Evolutionary conservation across 2,888 invertebrate species (phyloP).

Genomic region (Octonoba sinensis): DNA sequence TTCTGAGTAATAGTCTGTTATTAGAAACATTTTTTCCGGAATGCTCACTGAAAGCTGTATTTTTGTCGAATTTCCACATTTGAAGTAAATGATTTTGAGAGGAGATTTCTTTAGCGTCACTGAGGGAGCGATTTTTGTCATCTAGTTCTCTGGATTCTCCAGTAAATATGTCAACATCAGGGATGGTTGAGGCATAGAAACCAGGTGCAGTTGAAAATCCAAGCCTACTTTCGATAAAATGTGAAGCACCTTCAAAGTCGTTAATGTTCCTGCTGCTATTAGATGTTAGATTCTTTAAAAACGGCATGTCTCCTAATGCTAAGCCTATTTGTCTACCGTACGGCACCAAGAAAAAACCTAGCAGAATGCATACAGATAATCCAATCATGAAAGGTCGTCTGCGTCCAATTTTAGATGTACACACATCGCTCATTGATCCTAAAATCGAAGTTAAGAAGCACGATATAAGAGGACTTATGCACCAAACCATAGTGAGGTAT

Average conservation of each 20-base stretch:
- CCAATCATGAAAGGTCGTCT: constrained; percentile 91
- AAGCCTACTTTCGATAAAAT: too few relatives aligned
- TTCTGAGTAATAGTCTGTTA: constrained; percentile 79
- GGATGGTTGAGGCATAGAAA: too few relatives aligned
- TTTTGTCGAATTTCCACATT: too few relatives aligned
- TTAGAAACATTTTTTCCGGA: background rate
- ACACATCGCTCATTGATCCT: constrained; percentile 92
- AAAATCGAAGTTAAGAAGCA: constrained; percentile 93
- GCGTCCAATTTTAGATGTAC: constrained; percentile 83
- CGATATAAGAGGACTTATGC: constrained; percentile 90
- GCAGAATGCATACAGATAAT: constrained; percentile 87
- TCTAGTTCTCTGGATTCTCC: too few relatives aligned
- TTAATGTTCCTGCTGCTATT: too few relatives aligned
- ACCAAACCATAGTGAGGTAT: constrained; percentile 96
- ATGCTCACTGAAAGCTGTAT: too few relatives aligned
- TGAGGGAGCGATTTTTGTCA: too few relatives aligned
- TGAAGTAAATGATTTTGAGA: too few relatives aligned
- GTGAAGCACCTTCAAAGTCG: too few relatives aligned
- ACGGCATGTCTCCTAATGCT: constrained; percentile 79
- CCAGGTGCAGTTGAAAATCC: too few relatives aligned
- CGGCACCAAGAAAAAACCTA: constrained; percentile 90
- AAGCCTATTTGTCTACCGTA: constrained; percentile 90
- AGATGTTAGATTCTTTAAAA: constrained; percentile 25
- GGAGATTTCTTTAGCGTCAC: constrained; percentile 69
- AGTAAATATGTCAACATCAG: too few relatives aligned